A percentile compares a stretch with the other conserved stretches of the same genome.
These are phyloP conservation scores for Oppia nitens DNA, from an alignment of 1,140 invertebrate genomes.

Conservation along the genomic window DNA sequence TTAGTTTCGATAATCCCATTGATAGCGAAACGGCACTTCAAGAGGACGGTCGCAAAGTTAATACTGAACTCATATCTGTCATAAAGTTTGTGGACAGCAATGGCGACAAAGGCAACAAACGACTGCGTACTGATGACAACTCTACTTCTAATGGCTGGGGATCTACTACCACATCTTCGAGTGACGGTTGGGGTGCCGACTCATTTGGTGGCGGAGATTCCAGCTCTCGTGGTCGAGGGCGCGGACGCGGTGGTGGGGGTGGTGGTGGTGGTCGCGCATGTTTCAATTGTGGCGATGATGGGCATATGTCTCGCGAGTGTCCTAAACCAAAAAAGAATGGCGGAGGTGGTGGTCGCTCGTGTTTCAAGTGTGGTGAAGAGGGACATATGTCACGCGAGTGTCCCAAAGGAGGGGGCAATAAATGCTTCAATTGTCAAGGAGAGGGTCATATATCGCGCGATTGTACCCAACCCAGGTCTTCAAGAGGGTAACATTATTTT, in stretches of 20 bases:
- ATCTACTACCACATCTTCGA: background rate
- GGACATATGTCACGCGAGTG: constrained; percentile 29
- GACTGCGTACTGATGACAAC: background rate
- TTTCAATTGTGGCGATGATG: constrained; percentile 26
- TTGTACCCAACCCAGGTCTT: constrained; percentile 17
- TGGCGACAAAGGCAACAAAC: background rate
- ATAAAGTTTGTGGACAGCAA: background rate
- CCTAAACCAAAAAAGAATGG: constrained; percentile 18
- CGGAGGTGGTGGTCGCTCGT: background rate
- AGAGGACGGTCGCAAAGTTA: background rate
- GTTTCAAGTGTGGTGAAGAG: constrained; percentile 26
- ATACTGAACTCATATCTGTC: background rate
- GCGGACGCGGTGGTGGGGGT: background rate
- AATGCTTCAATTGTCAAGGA: constrained; percentile 18
- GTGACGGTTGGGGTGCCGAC: background rate
- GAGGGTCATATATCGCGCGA: constrained; percentile 23
- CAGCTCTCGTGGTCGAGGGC: background rate
- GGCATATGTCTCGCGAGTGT: constrained; percentile 28
- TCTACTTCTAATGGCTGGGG: background rate
- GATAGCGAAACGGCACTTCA: background rate
- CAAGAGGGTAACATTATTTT: too few relatives aligned
- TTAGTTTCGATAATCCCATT: background rate
- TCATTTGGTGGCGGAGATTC: background rate
- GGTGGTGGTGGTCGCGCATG: background rate
- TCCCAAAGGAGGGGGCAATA: constrained; percentile 19